A percentile compares a stretch with the other conserved stretches of the same genome.
Conservation (phyloP, 2,888 invertebrate genomes). For the Synanthedon myopaeformis region DNA sequence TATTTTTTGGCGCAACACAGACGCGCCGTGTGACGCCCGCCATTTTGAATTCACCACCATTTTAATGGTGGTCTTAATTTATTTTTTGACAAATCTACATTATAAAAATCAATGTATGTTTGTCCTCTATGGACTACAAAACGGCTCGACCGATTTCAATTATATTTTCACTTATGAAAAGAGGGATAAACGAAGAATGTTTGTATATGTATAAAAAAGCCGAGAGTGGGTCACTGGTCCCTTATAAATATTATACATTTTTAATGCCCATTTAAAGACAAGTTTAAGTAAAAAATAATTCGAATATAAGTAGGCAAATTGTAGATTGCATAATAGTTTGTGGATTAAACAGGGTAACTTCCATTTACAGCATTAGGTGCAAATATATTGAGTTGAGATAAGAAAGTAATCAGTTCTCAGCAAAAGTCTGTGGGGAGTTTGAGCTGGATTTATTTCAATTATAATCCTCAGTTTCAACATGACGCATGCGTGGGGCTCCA, state of each 20-base stretch:
- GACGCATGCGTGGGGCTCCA: constrained; percentile 46
- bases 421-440: constrained; percentile 37
- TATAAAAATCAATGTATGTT: no score
- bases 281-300: no score
- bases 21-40: background rate
- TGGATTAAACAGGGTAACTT: background rate
- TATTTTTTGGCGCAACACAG: constrained; percentile 46
- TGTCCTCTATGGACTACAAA: no score
- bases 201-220: no score
- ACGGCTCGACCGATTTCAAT: no score
- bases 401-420: constrained; percentile 45
- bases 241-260: no score
- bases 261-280: no score
- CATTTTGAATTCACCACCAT: background rate
- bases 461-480: constrained; percentile 39
- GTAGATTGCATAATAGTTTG: no score
- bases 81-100: background rate
- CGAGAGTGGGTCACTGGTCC: no score
- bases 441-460: constrained; percentile 65
- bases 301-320: no score
- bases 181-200: no score
- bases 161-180: no score
- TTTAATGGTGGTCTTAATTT: background rate
- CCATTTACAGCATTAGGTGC: constrained; percentile 3
- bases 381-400: constrained; percentile 27